A percentile compares a stretch with the other conserved stretches of the same genome.
These are phyloP conservation scores for Oriolus oriolus DNA, from an alignment of 2,113 vertebrate genomes.

Conservation along the genomic window DNA sequence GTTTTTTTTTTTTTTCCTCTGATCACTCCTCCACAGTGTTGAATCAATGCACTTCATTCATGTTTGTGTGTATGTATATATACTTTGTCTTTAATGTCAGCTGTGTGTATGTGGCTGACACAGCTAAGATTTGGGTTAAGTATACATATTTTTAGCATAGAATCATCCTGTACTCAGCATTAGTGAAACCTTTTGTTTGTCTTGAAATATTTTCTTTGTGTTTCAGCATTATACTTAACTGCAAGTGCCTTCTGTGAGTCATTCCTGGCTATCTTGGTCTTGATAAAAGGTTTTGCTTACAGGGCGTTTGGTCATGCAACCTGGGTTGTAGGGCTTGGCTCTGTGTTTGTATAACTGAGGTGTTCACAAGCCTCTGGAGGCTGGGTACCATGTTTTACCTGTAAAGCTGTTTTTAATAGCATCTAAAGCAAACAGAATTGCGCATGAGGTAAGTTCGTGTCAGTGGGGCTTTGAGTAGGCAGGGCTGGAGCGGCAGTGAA, in stretches of 20 bases:
- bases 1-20: not conserved
- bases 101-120: not conserved
- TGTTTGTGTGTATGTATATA: accelerated
- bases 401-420: not conserved
- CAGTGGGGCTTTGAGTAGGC: not conserved
- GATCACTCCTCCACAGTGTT: not conserved
- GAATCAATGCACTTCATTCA: not conserved
- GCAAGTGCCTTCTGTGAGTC: not conserved
- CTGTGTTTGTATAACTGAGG: not conserved
- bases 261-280: not conserved
- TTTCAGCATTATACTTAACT: not conserved
- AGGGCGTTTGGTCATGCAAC: not conserved
- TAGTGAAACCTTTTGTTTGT: not conserved
- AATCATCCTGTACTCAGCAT: not conserved
- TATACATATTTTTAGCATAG: not conserved
- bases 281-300: not conserved
- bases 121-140: not conserved
- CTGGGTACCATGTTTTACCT: not conserved
- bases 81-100: not conserved
- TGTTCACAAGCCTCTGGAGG: not conserved
- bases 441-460: accelerated
- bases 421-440: not conserved
- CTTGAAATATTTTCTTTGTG: not conserved
- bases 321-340: not conserved
- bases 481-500: not conserved